Evolutionary conservation across 2,888 invertebrate genomes (phyloP), one percentile per base, ranked within the genome.

Genomic region (Iphiclides podalirius): DNA sequence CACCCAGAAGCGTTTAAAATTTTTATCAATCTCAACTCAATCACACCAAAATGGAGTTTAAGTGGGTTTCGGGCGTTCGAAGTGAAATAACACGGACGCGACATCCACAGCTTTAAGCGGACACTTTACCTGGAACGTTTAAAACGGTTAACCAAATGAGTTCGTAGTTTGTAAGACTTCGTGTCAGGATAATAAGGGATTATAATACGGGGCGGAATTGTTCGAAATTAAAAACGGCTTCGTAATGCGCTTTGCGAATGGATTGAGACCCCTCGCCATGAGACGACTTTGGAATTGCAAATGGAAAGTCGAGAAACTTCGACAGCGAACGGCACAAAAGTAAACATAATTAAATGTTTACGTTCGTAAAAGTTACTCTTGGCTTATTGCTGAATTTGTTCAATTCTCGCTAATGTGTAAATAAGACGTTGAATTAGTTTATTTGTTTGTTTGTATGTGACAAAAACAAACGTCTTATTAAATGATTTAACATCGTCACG

Each of bases 161-260:
- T 37, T 37, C 8, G 31, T 37, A 37, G 36, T 42, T 48, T 48
- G 37, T 42, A 48, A 31, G 48, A 37, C 42, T 48, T 48, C 48
- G 31, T 36, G 40, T 35, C 40, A 33, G 42, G 42, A 42, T 48
- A 42, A 31, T 42, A 48, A 37, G 20, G 42, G 47, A 48, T 47
- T 47, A 47, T 40, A 41, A 48, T 48, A 23, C 33, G 8, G 14
- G 14, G 31, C 12, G 31, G 42, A 47, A 47, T 49, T 39, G 53
- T 52, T 46, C 17, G 15, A 44, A 45, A 50, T 34, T 40, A 40
- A 46, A 45, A 47, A 47, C 36, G 56, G 54, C 52, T 50, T 54
- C 56, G 28, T 54, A 54, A 56, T 51, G 44, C 50, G 56, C 52
- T 52, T 51, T 46, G 26, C 12, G n/a, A n/a, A n/a, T 26, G 33